Base-by-base conservation (phyloP, 1,140 invertebrate species). In the Papilio polytes region DNA sequence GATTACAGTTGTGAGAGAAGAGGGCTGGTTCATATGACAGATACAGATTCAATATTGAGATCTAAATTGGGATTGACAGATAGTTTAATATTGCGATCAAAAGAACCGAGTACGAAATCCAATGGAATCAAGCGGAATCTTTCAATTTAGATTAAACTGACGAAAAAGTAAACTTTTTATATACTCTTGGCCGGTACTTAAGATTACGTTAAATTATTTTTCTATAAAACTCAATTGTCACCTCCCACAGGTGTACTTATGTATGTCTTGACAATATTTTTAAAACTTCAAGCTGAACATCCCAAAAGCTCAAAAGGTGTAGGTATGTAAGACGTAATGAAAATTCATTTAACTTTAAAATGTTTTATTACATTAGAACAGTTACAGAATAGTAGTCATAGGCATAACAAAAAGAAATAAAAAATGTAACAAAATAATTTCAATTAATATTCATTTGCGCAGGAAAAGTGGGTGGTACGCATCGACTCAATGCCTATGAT, bases 381-480 rank as follows among this genome's bases (percentile, higher is more conserved):
- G 92, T 93, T 92, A 92, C 88, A 92, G 87, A 86, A 87, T 86
- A 92, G 86, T 91, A 90, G 88, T 92, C 81, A 85, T 89, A 89
- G 86, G 90, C 86, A 88, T 91, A 91, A 91, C 78, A 86, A 89
- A 85, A 89, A 86, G 84, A 89, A 89, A 91, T 85, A 90, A 88
- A 91, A 41, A 90, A 86, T 89, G 85, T 91, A 94, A 93, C 89
- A 92, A 91, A 94, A 93, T 90, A 90, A 86, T 88, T 87, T 86
- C 83, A 86, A 89, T 89, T 89, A 87, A 88, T 90, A 91, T 92
- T 88, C 85, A 89, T 91, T 91, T 84, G 89, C 87, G 89, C 90
- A 90, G 88, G 90, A 92, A 92, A 93, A 94, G 92, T 94, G 93
- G 93, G 93, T 94, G 92, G 93, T 94, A 95, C 94, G 90, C 90